Evolutionary conservation across 92 coral and sea anemone species (phyloP), one percentile per base, ranked within the genome.

Genomic region (Porites evermanni): DNA sequence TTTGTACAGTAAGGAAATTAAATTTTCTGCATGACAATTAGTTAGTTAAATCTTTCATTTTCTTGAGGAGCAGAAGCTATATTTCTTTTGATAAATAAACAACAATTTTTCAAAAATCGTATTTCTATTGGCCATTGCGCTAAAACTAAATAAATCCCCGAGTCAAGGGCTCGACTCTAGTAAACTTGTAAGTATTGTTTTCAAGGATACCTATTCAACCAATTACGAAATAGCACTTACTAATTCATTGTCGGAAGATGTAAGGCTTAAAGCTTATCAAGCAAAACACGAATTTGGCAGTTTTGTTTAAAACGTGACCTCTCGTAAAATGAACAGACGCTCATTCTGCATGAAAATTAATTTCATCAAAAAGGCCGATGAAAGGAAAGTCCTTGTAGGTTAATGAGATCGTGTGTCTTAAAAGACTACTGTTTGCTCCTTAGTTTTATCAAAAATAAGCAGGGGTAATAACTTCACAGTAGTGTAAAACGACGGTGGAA

Each of bases 11-110:
- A 14, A 26, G 80, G 80, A 59, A 77, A 77, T 77, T 77, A 77
- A 77, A 77, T 77, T 77, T 77, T 26, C 26, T 21, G 23, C 11
- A 19, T 77, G 58, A 26, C 70, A 77, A 77, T 77, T 18, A 77
- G 7, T 14, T 61, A 14, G 58, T 53, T 59, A 59, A 29, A 59
- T 59, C 29, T 77, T 77, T 16, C 53, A 64, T 23, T 56, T 47
- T 56, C 26, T 54, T 75, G 61, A 20, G 8, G 79, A 20, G 66
- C 0, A 58, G 67, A 76, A 76, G 16, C 24, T 59, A 50, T 58
- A 61, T 38, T 60, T 2, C 53, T 18, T 11, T 14, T 3, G 26
- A 77, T 77, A 8, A 60, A 77, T 32, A 77, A 77, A 61, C 69
- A 77, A 53, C 6, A 16, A 19, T 38, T 29, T 77, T 32, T 8